A percentile compares a stretch with the other conserved stretches of the same genome.
phyloP scores from a whole-genome alignment of 2,888 invertebrate species.

The Acrocyrtus sp. region DNA sequence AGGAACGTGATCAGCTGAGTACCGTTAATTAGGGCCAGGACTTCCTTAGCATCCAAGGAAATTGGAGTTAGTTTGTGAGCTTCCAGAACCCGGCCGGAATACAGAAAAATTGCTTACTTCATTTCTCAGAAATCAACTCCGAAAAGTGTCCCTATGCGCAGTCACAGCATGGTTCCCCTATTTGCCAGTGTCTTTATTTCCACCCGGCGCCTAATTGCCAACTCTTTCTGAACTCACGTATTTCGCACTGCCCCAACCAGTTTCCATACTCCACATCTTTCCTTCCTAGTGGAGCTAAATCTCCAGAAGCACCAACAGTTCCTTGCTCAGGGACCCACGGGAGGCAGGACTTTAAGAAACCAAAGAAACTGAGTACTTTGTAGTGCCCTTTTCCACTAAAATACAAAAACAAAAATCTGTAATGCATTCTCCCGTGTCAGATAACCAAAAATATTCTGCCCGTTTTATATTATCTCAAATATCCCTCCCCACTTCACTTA shows the following conservation, averaged over 20 bases:
- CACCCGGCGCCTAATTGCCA: no score
- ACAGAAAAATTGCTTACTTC: slow-evolving; percentile 1
- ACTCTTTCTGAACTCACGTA: slow-evolving; percentile 68
- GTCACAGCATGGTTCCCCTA: no score
- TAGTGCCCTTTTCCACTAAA: no score
- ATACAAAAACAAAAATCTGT: no score
- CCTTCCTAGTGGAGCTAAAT: slow-evolving; percentile 76
- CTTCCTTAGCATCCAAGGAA: slow-evolving; percentile 73
- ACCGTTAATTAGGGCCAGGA: slow-evolving; percentile 75
- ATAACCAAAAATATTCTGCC: no score
- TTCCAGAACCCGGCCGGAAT: slow-evolving; percentile 68
- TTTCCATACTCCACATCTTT: slow-evolving; percentile 74
- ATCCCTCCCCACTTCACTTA: no score
- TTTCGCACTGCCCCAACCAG: slow-evolving; percentile 73
- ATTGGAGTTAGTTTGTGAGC: slow-evolving; percentile 71
- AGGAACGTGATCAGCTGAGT: slow-evolving; percentile 76
- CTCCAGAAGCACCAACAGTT: slow-evolving; percentile 76
- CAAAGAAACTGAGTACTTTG: no score
- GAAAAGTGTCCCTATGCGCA: no score
- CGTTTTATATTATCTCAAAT: no score
- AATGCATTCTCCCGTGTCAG: no score
- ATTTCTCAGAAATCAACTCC: no score
- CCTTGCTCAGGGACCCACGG: slow-evolving; percentile 77
- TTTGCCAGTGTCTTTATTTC: no score
- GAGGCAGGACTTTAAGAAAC: slow-evolving; percentile 71